These are phyloP conservation scores for Lophius piscatorius DNA, from an alignment of 2,113 vertebrate species.

Conservation along the genomic window DNA sequence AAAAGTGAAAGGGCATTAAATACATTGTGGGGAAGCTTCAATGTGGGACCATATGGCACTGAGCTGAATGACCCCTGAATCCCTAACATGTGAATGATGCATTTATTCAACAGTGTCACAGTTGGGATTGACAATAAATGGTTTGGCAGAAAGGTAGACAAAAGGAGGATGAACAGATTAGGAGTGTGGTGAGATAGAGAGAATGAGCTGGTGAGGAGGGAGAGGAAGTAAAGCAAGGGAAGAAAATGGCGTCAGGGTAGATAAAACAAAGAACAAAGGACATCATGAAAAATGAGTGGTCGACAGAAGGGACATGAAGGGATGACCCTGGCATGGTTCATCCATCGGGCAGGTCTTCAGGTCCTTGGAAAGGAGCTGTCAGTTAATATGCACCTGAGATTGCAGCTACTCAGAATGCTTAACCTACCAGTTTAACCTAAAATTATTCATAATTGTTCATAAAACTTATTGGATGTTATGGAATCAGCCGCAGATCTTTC, in stretches of 20 bases:
- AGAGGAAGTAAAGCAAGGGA: background rate
- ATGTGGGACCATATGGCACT: constrained; percentile 51
- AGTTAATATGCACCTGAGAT: constrained; percentile 15
- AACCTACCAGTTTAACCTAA: no score
- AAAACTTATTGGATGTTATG: no score
- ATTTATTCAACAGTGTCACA: constrained; percentile 65
- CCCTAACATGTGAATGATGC: constrained; percentile 53
- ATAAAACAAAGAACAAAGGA: constrained; percentile 1
- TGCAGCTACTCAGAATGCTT: constrained; percentile 12
- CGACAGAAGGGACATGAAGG: background rate
- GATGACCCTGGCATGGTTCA: constrained; percentile 28
- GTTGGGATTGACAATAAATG: constrained; percentile 16
- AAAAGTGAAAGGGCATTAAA: constrained; percentile 23
- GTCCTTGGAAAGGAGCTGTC: constrained; percentile 30
- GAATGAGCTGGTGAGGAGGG: background rate
- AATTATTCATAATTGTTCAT: no score
- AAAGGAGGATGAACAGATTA: constrained; percentile 29
- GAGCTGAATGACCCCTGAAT: constrained; percentile 54
- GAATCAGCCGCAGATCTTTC: no score
- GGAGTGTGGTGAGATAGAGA: constrained; percentile 15
- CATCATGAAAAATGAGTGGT: constrained; percentile 15
- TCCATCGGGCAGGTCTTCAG: constrained; percentile 20
- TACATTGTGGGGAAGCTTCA: constrained; percentile 41
- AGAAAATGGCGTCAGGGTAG: background rate
- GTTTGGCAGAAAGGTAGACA: constrained; percentile 6